Percentiles rank a stretch among this genome's conserved stretches.
Conservation (phyloP, 2,888 invertebrate species). For the Buathra laborator region DNA sequence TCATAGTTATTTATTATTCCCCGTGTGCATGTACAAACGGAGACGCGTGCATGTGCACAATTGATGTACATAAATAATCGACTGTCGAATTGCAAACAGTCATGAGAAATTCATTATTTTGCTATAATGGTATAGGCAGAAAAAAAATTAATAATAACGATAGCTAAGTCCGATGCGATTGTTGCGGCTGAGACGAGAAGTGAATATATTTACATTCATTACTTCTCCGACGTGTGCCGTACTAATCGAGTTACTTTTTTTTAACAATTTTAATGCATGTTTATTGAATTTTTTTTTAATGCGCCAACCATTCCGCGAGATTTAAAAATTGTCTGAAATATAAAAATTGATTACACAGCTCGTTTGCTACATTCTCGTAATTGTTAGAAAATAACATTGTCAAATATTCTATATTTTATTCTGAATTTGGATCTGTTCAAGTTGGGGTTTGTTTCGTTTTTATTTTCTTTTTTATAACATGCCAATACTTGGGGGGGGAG, state of each 20-base stretch:
- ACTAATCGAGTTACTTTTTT: neutral
- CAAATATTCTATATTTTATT: neutral
- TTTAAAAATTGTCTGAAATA: neutral
- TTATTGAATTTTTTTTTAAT: neutral
- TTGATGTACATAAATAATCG: slow-evolving; percentile 30
- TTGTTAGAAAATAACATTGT: neutral
- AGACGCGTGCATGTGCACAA: slow-evolving; percentile 23
- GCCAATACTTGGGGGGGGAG: neutral
- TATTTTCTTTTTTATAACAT: neutral
- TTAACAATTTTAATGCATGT: neutral
- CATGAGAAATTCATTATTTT: slow-evolving; percentile 32
- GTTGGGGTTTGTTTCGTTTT: neutral
- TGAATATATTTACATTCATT: neutral
- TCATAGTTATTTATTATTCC: slow-evolving; percentile 46
- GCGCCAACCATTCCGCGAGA: neutral
- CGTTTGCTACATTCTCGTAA: neutral
- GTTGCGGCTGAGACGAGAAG: neutral
- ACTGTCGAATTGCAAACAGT: slow-evolving; percentile 4
- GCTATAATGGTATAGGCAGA: slow-evolving; percentile 9
- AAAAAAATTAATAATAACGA: neutral
- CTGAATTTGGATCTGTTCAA: neutral
- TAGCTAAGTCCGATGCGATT: neutral
- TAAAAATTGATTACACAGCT: neutral
- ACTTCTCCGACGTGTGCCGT: neutral
- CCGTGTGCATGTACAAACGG: slow-evolving; percentile 15